These are phyloP conservation scores for Ichneumoninae sp. DNA, from an alignment of 2,888 invertebrate species.

Conservation along the genomic window DNA sequence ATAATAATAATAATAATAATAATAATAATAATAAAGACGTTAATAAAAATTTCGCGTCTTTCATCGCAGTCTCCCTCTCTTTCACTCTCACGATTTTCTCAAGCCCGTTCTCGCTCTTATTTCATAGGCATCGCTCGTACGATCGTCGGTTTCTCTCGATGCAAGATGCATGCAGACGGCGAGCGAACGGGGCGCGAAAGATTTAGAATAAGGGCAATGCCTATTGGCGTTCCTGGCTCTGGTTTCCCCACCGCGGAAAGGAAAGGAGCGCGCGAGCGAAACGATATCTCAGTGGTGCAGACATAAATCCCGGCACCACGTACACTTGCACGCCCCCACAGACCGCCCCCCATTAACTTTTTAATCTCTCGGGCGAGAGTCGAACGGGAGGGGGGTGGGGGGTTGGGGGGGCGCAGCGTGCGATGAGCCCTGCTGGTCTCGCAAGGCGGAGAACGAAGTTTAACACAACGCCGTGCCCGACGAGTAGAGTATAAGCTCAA, in stretches of 20 bases:
- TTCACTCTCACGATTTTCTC: not conserved
- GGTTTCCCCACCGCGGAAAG: constrained; percentile 60
- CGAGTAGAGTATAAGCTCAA: constrained; percentile 23
- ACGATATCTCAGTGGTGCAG: constrained; percentile 83
- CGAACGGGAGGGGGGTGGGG: constrained; percentile 57
- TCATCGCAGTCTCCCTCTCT: not conserved
- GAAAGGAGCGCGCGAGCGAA: constrained; percentile 68
- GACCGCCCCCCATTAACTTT: constrained; percentile 84
- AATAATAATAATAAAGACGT: no score
- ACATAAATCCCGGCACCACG: constrained; percentile 84
- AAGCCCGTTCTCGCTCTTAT: not conserved
- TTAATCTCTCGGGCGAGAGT: constrained; percentile 80
- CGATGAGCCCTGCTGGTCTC: constrained; percentile 42
- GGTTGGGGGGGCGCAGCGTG: constrained; percentile 68
- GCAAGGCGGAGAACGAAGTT: constrained; percentile 44
- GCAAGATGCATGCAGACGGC: constrained; percentile 1
- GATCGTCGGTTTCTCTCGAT: constrained; percentile 13
- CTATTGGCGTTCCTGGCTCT: constrained; percentile 79
- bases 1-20: no score
- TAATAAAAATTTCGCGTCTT: not conserved
- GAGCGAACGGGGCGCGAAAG: constrained; percentile 69
- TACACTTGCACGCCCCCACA: constrained; percentile 84
- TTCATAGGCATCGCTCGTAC: constrained; percentile 8
- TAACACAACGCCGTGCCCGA: constrained; percentile 23
- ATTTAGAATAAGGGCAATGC: constrained; percentile 80